These are phyloP conservation scores for Eumacrocentrus americanus DNA, from an alignment of 2,888 invertebrate species.

Conservation along the genomic window DNA sequence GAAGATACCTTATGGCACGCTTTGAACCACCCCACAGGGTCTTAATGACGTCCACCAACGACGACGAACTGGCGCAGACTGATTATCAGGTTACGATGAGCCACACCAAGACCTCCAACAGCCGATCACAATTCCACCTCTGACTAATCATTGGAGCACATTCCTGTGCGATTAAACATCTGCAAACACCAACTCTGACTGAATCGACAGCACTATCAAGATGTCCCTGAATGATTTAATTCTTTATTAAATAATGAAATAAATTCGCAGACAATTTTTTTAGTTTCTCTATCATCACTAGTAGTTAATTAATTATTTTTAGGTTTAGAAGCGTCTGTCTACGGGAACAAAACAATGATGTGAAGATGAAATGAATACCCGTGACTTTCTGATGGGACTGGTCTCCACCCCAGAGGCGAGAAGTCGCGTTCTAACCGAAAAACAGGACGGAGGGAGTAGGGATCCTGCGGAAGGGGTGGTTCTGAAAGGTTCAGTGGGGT, in stretches of 20 bases:
- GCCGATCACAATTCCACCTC: not conserved
- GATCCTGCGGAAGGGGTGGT: not conserved
- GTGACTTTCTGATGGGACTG: not conserved
- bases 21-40: conserved; percentile 32
- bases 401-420: not conserved
- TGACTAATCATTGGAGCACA: not conserved
- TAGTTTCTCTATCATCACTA: too few relatives aligned
- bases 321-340: too few relatives aligned
- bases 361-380: not conserved
- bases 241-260: too few relatives aligned
- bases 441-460: conserved; percentile 2
- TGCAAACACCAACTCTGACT: not conserved
- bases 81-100: not conserved
- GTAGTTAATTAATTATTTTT: too few relatives aligned
- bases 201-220: too few relatives aligned
- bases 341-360: too few relatives aligned
- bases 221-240: too few relatives aligned
- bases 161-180: not conserved
- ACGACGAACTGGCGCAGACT: not conserved
- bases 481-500: conserved; percentile 5
- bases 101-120: not conserved
- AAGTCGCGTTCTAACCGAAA: conserved; percentile 1
- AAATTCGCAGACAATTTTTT: too few relatives aligned
- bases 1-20: conserved; percentile 38
- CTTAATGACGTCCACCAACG: not conserved